phyloP scores from a whole-genome alignment of 2,113 vertebrate species.

The Poeciliopsis turrubarensis region DNA sequence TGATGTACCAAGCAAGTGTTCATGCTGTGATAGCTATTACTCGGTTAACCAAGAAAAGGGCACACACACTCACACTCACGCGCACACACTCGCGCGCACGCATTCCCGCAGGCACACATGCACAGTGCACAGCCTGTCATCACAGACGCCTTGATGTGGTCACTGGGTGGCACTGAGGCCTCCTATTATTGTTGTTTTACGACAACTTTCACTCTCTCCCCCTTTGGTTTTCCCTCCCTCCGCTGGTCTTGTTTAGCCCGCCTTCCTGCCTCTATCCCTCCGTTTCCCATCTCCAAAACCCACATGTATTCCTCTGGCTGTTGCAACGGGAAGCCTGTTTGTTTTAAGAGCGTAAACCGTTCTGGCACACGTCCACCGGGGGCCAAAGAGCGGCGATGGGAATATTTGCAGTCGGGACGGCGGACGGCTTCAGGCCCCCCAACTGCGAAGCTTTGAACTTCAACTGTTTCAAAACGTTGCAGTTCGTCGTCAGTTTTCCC shows the following conservation, averaged over 20 bases:
- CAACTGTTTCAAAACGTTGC: neutral
- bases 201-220: conserved; percentile 75
- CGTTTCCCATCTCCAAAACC: conserved; percentile 44
- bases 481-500: too few species aligned
- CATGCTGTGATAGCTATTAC: conserved; percentile 45
- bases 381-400: conserved; percentile 45
- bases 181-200: conserved; percentile 77
- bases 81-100: conserved; percentile 33
- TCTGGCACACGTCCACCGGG: conserved; percentile 51
- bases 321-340: conserved; percentile 63
- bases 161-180: conserved; percentile 74
- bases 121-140: conserved; percentile 74
- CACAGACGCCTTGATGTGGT: conserved; percentile 79
- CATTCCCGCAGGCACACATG: conserved; percentile 52
- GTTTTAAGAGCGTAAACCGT: conserved; percentile 68
- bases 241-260: conserved; percentile 3
- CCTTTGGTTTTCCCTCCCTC: conserved; percentile 15
- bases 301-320: conserved; percentile 64
- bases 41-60: conserved; percentile 53
- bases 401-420: conserved; percentile 19
- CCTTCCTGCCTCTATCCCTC: neutral
- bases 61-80: conserved; percentile 34
- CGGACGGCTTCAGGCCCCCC: conserved; percentile 23
- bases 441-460: conserved; percentile 21
- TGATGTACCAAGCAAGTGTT: conserved; percentile 39